Base-by-base conservation (phyloP, 1,140 invertebrate genomes). In the Hermetia illucens region DNA sequence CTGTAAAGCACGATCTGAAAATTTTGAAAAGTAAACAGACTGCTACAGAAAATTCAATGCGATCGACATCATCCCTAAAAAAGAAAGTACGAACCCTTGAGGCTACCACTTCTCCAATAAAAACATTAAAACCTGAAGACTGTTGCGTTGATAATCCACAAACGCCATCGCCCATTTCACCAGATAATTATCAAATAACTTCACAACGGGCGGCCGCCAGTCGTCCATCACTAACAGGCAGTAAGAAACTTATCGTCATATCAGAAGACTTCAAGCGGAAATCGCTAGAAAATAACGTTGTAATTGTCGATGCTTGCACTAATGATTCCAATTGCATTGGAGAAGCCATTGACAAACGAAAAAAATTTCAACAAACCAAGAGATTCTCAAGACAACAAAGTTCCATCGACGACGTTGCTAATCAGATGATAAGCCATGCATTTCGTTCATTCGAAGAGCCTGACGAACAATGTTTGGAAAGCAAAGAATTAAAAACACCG, bases 371-470 rank as follows among this genome's bases (percentile, higher is more conserved):
- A 9, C 17, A 39, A 39, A 25, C 25, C 8, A 27, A 13, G 8
- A 19, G 17, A 13, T 15, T 17, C 13, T 13, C 10, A 5, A 13
- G 27, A 9, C 16, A 21, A 15, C 13, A 39, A 22, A 39, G 17
- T 34, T 39, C 38, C 5, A 19, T 39, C 12, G 38, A 39, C 27
- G 38, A 39, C 24, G 38, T 39, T 10, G 29, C 20, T 16, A 39
- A 39, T 39, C 29, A 39, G 19, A 24, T 39, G 20, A 25, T 18
- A 10, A 31, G 25, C 10, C 38, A 39, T 17, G 38, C 38, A 34
- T 39, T 39, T 34, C 22, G 29, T 22, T 39, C 38, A 25, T 33
- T 20, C 18, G 38, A 39, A 4, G 38, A 39, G 25, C 30, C 30
- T 17, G 30, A 39, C 10, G 18, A 39, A 10, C 4, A 32, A 21